These are phyloP conservation scores for Portunus trituberculatus DNA, from an alignment of 1,140 invertebrate species.

Conservation along the genomic window DNA sequence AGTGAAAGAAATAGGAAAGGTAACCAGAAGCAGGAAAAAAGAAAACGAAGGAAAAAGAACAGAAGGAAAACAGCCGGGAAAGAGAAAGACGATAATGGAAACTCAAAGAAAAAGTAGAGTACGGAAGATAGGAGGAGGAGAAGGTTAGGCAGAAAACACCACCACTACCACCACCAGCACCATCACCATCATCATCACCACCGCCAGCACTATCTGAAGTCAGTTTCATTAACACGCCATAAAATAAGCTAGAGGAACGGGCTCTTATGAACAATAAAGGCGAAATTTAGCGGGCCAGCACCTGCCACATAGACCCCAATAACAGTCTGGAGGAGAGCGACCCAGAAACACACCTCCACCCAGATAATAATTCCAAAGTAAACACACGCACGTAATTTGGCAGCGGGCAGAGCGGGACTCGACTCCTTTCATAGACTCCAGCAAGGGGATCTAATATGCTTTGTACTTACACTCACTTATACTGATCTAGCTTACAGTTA, in stretches of 20 bases:
- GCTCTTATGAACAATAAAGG: slow-evolving; percentile 14
- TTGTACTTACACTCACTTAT: background rate
- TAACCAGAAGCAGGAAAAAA: too few species aligned
- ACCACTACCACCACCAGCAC: too few species aligned
- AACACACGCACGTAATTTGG: slow-evolving; percentile 10
- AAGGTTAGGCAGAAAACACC: too few species aligned
- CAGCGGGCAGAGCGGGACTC: background rate
- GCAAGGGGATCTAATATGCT: background rate
- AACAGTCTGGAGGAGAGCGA: slow-evolving; percentile 6
- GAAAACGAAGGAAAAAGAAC: too few species aligned
- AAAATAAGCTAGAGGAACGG: background rate
- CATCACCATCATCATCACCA: background rate
- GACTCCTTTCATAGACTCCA: background rate
- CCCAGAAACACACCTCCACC: background rate
- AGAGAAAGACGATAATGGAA: too few species aligned
- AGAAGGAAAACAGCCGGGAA: too few species aligned
- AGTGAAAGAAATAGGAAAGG: too few species aligned
- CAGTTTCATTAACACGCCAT: slow-evolving; percentile 3
- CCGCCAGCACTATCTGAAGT: background rate
- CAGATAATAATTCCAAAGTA: background rate
- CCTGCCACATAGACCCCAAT: background rate
- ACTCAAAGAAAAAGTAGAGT: too few species aligned
- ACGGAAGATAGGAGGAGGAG: too few species aligned
- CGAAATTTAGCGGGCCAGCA: slow-evolving; percentile 1
- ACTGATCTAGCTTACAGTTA: background rate